Base-by-base conservation (phyloP, 2,888 invertebrate genomes). In the Spilarctia lutea region DNA sequence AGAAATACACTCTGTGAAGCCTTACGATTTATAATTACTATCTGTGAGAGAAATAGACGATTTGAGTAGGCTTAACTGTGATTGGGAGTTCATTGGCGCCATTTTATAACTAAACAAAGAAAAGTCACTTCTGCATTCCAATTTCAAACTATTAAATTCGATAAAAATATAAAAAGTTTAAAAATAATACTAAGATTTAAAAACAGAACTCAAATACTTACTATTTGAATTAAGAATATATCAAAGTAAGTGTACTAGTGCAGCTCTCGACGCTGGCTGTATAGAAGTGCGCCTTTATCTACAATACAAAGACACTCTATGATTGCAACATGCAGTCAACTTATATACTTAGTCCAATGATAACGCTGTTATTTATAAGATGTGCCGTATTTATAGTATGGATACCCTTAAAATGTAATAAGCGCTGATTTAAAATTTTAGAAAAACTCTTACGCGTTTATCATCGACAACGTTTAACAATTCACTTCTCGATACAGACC, bases 311-410 rank as follows among this genome's bases (percentile, higher is more conserved):
- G 92, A 90, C 81, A 87, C 87, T 83, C 89, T 91, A 88, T 91
- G 85, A 89, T 84, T 85, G 84, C 84, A 83, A 81, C 83, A 87
- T 83, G 81, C 89, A 89, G 86, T 85, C 87, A 85, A 83, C 85
- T 87, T 81, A 80, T 81, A 80, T 86, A 87, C 86, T 82, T 83
- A 86, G 82, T 81, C 45, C 79, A 70, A 79, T 90, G 92, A 95
- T 94, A 94, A 94, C 88, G 87, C 79, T 80, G 82, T 92, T 95
- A 94, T 95, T 95, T 94, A 94, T 95, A 94, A 92, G 91, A 91
- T 84, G 87, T 42, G 84, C 76, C 82, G 80, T 88, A 94, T 92
- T 89, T 79, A 93, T 95, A 96, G 94, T 84, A 69, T 4, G 63
- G 71, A 48, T 65, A 42, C 45, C 33, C 33, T 52, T 30, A 33